Base-by-base conservation (phyloP, 2,113 vertebrate genomes). In the Paraplagusia blochii region DNA sequence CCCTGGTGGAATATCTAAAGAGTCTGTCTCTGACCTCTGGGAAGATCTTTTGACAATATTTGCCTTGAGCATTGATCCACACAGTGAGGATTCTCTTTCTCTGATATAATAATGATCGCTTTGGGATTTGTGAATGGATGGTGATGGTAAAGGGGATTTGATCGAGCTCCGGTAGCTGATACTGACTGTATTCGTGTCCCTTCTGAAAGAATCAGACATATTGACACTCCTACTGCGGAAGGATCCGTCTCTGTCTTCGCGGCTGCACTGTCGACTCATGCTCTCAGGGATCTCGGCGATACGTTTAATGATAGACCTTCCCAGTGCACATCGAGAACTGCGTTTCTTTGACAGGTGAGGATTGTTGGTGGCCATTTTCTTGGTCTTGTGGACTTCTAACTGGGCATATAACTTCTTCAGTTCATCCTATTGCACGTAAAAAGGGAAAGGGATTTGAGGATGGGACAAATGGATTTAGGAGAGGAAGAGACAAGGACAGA, bases 361-460 rank as follows among this genome's bases (percentile, higher is more conserved):
- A 85, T 99, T 99, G 83, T 93, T 92, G 52, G 84, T 72, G 0
- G 90, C 79, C 95, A 99, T 96, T 82, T 92, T 91, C 81, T 94
- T 93, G 11, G 90, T 93, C 87, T 93, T 94, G 72, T 94, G 90
- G 58, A 91, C 88, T 87, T 99, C 94, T 57, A 99, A 86, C 85
- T 96, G 95, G 38, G 86, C 60, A 57, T 99, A 99, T 51, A 99
- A 91, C 88, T 95, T 95, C 89, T 95, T 97, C 74, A 98, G 81
- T 83, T 99, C 97, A 19, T 95, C 95, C 97, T 99, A 61, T 0
- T 52, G 47, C 47, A 79, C 43, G 55, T 65, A 40, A 62, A 80
- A 55, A 56, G 61, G 48, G 39, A 44, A 58, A 38, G 53, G 66
- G 56, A 68, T 74, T n/a, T 35, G 77, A 22, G 58, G 63, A 68